These are phyloP conservation scores for Eilema depressum DNA, from an alignment of 2,888 invertebrate genomes.

Conservation along the genomic window DNA sequence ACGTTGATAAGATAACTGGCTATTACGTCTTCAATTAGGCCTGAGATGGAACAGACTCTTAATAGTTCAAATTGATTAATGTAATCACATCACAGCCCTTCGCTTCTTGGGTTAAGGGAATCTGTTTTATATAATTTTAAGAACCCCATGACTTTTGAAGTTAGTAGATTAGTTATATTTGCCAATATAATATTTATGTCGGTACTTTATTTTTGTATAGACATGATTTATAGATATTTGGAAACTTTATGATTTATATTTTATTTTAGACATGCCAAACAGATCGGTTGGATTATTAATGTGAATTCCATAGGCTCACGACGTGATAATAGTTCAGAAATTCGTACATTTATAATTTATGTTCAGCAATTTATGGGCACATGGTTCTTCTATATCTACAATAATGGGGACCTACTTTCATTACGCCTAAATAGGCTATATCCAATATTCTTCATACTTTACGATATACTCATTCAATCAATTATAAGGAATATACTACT, in stretches of 20 bases:
- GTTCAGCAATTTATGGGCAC: not conserved
- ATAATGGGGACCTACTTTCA: not conserved
- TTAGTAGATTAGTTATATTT: not conserved
- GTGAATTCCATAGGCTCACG: not conserved
- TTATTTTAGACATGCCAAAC: not conserved
- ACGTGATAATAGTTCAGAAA: not conserved
- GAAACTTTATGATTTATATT: not conserved
- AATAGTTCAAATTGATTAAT: conserved; percentile 13
- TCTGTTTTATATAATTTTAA: not conserved
- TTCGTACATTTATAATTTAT: not conserved
- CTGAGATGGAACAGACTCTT: conserved; percentile 37
- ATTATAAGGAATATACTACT: not conserved
- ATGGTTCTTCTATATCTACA: not conserved
- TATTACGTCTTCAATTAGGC: conserved; percentile 32
- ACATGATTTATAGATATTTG: not conserved
- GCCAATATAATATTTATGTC: no score
- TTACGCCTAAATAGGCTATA: not conserved
- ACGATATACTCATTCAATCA: no score
- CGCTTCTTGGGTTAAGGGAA: conserved; percentile 1
- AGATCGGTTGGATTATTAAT: not conserved
- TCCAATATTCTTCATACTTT: no score
- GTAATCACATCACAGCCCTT: conserved; percentile 15
- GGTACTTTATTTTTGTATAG: not conserved
- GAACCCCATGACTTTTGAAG: not conserved
- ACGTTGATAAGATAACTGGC: conserved; percentile 66